Evolutionary conservation across 2,113 vertebrate genomes (phyloP), one percentile per base, ranked within the genome.

Genomic region (Callithrix jacchus): DNA sequence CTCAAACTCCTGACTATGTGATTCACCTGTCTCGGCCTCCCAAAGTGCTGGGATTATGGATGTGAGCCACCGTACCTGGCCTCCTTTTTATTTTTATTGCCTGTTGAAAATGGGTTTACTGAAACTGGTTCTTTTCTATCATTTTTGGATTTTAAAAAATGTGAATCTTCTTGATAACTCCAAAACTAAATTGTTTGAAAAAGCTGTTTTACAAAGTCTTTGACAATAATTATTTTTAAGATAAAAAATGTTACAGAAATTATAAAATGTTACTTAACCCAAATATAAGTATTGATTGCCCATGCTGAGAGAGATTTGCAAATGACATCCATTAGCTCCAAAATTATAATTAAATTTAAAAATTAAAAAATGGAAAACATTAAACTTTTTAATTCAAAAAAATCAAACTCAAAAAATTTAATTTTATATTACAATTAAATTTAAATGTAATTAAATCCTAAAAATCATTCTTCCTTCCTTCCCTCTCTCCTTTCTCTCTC

Each of bases 211-310:
- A 79, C 6, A 27, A 89, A 80, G 61, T 80, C 45, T 52, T 83
- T 93, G n/a, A 37, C 12, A 42, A 52, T 85, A 79, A 87, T 77
- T 87, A 71, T 73, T 71, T 84, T 91, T 70, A 93, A 94, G 71
- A 23, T 76, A 68, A 25, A 52, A 92, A 89, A 52, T 68, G 13
- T 61, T 47, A 54, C 56, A 61, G 82, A 90, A 91, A 80, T 74
- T 73, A 86, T 30, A 81, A 73, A 80, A 47, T 71, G 52, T 40
- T 42, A 37, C 40, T 54, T 80, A 73, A 79, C 20, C 70, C 35
- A 86, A 76, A 58, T 40, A 56, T 49, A n/a, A 30, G 27, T 37
- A 56, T 66, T 80, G 21, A 20, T 35, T 89, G 30, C 76, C 64
- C 30, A 21, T 80, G 21, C 7, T 27, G 58, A 40, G 23, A 66